phyloP scores from a whole-genome alignment of 2,888 invertebrate species.

The Syrphus vitripennis region DNA sequence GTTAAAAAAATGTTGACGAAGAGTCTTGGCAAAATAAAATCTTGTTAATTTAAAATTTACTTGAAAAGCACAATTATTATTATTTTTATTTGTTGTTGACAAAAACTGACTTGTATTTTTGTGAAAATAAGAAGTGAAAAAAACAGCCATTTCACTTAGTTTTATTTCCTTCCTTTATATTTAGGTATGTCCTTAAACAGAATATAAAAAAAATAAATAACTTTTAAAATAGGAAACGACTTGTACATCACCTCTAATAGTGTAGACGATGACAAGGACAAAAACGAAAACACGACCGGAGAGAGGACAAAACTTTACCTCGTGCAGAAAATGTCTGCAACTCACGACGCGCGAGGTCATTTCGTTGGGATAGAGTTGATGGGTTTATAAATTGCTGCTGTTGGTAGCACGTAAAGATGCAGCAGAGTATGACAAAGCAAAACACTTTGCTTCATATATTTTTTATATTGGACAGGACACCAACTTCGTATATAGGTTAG shows the following conservation, averaged over 20 bases:
- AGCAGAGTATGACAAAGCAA: slow-evolving; percentile 5
- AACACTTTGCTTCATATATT: not conserved
- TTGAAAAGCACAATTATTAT: not conserved
- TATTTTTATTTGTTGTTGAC: too few relatives aligned
- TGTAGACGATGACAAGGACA: not conserved
- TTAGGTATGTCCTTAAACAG: not conserved
- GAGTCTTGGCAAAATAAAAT: not conserved
- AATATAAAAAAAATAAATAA: not conserved
- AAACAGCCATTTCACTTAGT: not conserved
- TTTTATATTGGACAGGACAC: not conserved
- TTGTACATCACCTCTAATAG: slow-evolving; percentile 7
- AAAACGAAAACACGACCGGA: too few relatives aligned
- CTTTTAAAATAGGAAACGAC: not conserved
- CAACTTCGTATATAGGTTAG: not conserved
- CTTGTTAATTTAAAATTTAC: not conserved
- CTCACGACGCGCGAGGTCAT: not conserved
- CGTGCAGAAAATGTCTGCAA: not conserved
- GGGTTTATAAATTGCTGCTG: slow-evolving; percentile 53
- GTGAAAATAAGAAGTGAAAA: not conserved
- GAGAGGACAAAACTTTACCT: not conserved
- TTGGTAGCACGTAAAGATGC: slow-evolving; percentile 34
- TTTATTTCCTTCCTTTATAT: not conserved
- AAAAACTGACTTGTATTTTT: slow-evolving; percentile 3
- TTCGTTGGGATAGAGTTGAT: slow-evolving; percentile 36
- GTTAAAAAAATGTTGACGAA: too few relatives aligned